Base-by-base conservation (phyloP, 1,140 invertebrate species). In the Trigoniulus corallinus region DNA sequence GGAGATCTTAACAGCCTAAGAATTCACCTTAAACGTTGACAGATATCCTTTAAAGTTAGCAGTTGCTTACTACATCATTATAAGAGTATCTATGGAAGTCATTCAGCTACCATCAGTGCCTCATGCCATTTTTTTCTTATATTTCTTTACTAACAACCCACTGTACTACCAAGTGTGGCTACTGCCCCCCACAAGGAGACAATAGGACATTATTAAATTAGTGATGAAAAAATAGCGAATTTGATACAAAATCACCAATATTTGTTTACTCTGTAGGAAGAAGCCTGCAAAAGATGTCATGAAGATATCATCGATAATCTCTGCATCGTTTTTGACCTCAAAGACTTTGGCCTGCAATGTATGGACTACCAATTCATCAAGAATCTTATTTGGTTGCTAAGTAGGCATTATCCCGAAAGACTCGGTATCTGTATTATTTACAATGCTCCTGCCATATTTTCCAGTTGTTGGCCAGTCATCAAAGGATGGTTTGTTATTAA, bases 351-450 rank as follows among this genome's bases (percentile, higher is more conserved):
- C 37, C 63, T 81, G 26, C 74, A 69, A 20, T 81, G 78, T 59
- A 82, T 82, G 80, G 80, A 83, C 58, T 82, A 82, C 61, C 79
- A 80, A 62, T 69, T 82, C 48, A 72, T 82, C 1, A 81, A 82
- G 62, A 82, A 82, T 58, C 62, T 84, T 20, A 82, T 84, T 42
- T 82, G 80, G 79, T 63, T 82, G 21, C 67, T 82, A 2, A 77
- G 78, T 54, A 72, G 75, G 53, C 79, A 82, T 59, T 84, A 81
- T 64, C 81, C 81, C 4, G 81, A 84, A 60, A 69, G 81, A n/a
- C 68, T 84, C 40, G 81, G 81, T 2, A 68, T 81, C 40, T 82
- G 80, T 57, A 65, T 82, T 1, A 76, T 82, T 44, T 72, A 80
- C 50, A 82, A 82, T 69, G 71, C 80, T 13, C 78, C 80, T 20